Evolutionary conservation across 2,888 invertebrate species (phyloP).

Genomic region (Melangyna quadrimaculata): DNA sequence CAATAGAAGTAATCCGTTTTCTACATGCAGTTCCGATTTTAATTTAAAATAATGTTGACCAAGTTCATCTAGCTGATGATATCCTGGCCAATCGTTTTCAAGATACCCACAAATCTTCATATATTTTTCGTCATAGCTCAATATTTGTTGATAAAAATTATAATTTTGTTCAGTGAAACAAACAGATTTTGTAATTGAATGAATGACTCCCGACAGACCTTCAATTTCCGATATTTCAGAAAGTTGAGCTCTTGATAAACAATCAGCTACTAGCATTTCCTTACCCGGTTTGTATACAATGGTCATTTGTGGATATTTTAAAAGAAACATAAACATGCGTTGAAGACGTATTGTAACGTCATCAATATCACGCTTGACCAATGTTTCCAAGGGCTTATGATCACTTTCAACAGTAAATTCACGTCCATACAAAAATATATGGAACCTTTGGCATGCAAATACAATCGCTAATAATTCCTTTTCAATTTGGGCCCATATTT

Average conservation of each 20-base stretch:
- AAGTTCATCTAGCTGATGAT: conserved; percentile 38
- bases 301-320: conserved; percentile 73
- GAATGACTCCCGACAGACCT: not conserved
- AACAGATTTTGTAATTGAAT: not conserved
- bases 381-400: no score
- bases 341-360: conserved; percentile 74
- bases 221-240: conserved; percentile 21
- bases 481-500: no score
- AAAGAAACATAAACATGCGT: conserved; percentile 73
- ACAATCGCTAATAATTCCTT: no score
- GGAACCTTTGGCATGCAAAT: no score
- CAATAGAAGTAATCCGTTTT: not conserved
- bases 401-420: no score
- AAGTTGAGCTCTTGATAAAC: conserved; percentile 75
- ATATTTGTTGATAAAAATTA: conserved; percentile 17
- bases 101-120: conserved; percentile 22
- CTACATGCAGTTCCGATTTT: conserved; percentile 29
- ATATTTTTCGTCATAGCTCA: not conserved
- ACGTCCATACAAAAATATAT: no score
- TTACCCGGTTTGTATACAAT: conserved; percentile 73
- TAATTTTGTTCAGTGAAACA: conserved; percentile 50
- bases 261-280: conserved; percentile 9
- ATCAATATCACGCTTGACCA: no score
- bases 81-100: conserved; percentile 65
- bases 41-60: conserved; percentile 32